Evolutionary conservation across 1,140 invertebrate species (phyloP), one percentile per base, ranked within the genome.

Genomic region (Caenorhabditis inopinata): DNA sequence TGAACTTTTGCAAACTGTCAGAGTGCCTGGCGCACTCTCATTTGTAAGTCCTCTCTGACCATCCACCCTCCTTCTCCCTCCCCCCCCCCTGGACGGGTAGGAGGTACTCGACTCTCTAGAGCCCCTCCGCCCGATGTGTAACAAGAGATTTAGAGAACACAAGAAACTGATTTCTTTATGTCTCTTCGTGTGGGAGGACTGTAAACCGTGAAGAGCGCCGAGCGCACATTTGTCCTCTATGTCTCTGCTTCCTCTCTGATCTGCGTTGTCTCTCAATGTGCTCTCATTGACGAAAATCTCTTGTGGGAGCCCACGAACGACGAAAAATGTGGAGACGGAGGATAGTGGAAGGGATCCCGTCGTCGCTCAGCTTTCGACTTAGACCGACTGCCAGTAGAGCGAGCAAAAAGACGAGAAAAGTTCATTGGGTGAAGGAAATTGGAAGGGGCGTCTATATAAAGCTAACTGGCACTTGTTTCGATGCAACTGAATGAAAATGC

Each of bases 1-100:
- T 68, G 58, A 68, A 68, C 58, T 68, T 68, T 68, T 29, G 58
- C 58, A 68, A 68, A 68, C 58, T 68, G 58, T 68, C 58, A 68
- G n/a, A 35, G 58, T 68, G 58, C 21, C 58, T 68, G 21, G n/a
- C 7, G 23, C 58, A 38, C 58, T 68, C 32, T 38, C 14, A 29
- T 16, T 23, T 58, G 9, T 16, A 11, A 3, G 18, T 32, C 6
- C n/a, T 58, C 27, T 58, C 51, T 58, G 6, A 32, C 3, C n/a
- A n/a, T n/a, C n/a, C 51, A 32, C 51, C 35, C 27, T 38, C n/a
- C n/a, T 21, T 32, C 38, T 11, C 12, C 32, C n/a, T 16, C 21
- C 4, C 25, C 38, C 32, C 38, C 58, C 3, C n/a, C 29, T 38
- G 32, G 32, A 27, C 11, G 25, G 32, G 32, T 16, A 27, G 58